A percentile compares a stretch with the other conserved stretches of the same genome.
Conservation (phyloP, 2,797 vertebrate species). For the Karalla daura region DNA sequence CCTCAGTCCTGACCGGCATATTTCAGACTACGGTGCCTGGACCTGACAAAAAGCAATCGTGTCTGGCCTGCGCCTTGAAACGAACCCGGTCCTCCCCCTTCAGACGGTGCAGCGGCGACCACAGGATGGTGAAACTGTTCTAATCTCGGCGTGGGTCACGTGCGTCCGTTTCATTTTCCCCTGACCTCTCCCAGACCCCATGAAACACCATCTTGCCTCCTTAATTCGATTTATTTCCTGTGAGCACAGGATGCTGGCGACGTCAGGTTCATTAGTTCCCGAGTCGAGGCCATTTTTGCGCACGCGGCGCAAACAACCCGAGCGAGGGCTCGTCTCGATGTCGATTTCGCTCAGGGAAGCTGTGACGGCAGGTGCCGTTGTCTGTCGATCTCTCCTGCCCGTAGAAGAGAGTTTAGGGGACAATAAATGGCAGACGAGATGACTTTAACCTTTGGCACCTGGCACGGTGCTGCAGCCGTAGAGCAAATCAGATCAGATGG, state of each 20-base stretch:
- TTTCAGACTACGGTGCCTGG: not conserved
- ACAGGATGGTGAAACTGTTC: not conserved
- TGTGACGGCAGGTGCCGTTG: no score
- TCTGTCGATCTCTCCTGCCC: no score
- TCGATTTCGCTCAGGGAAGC: no score
- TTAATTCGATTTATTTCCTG: conserved; percentile 21
- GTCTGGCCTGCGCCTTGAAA: not conserved
- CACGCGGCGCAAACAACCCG: no score
- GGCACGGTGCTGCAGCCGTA: not conserved
- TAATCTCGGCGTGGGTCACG: not conserved
- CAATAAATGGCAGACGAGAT: not conserved
- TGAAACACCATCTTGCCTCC: not conserved
- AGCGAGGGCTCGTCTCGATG: no score
- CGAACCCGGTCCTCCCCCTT: not conserved
- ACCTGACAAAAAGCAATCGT: not conserved
- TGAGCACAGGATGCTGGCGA: conserved; percentile 13
- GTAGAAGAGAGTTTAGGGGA: not conserved
- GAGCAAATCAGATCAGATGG: not conserved
- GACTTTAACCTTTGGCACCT: not conserved
- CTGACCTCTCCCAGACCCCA: conserved; percentile 4
- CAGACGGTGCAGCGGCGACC: not conserved
- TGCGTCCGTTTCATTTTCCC: not conserved
- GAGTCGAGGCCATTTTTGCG: not conserved
- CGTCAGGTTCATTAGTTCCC: not conserved
- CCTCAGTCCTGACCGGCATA: not conserved